Evolutionary conservation across 2,797 vertebrate genomes (phyloP).

Genomic region (Novumbra hubbsi): DNA sequence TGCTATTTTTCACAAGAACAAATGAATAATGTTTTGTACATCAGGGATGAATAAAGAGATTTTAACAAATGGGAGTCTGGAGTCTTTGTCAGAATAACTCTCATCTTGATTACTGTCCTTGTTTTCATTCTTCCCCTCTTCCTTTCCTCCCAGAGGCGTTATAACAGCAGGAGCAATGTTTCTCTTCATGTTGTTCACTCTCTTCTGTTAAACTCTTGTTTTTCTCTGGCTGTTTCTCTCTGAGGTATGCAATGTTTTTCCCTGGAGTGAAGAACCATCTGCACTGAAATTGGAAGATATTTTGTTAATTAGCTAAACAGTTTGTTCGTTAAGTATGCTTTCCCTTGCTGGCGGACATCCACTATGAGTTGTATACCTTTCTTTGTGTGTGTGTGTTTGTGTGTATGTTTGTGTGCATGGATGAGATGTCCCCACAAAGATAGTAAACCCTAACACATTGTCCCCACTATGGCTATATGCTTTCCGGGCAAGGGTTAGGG

Average conservation of each 20-base stretch:
- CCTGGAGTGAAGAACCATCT: slow-evolving; percentile 24
- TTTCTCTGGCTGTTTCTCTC: neutral
- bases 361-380: slow-evolving; percentile 3
- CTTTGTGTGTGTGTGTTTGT: neutral
- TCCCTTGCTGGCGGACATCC: slow-evolving; percentile 25
- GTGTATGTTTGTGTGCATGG: neutral
- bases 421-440: too few relatives aligned
- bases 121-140: neutral
- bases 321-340: slow-evolving; percentile 41
- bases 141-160: slow-evolving; percentile 1
- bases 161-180: neutral
- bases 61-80: slow-evolving; percentile 59
- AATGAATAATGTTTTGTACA: slow-evolving; percentile 65
- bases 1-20: slow-evolving; percentile 65
- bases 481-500: too few relatives aligned
- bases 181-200: neutral
- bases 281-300: slow-evolving; percentile 33
- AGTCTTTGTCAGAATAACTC: neutral
- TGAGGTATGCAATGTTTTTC: slow-evolving; percentile 1
- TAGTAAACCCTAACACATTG: too few relatives aligned
- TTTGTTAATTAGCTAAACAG: slow-evolving; percentile 50
- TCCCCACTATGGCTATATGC: too few relatives aligned
- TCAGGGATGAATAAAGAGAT: slow-evolving; percentile 72
- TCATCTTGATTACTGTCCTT: slow-evolving; percentile 16
- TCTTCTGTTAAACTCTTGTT: too few relatives aligned